phyloP scores from a whole-genome alignment of 2,113 vertebrate genomes.

The Apeltes quadracus region DNA sequence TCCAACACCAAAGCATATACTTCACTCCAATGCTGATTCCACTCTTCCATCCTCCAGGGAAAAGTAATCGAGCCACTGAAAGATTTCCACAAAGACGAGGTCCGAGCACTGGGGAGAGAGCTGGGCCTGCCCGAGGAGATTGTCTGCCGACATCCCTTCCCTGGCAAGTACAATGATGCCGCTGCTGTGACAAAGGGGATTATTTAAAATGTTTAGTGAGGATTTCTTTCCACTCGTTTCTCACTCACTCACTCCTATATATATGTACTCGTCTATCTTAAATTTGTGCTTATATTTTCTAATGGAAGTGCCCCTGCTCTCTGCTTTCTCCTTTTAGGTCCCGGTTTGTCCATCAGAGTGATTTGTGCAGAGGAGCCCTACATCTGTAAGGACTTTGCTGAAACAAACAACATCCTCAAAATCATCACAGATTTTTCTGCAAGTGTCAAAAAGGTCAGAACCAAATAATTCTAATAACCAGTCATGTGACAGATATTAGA shows the following conservation, averaged over 20 bases:
- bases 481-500: not conserved
- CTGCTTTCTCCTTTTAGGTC: conserved; percentile 79
- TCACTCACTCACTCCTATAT: not conserved
- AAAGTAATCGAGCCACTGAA: conserved; percentile 98
- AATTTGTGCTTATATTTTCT: not conserved
- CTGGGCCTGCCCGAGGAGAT: conserved; percentile 96
- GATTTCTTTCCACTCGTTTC: not conserved
- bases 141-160: conserved; percentile 95
- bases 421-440: conserved; percentile 98
- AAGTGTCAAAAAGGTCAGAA: conserved; percentile 94
- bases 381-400: conserved; percentile 96
- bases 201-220: not conserved
- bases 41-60: conserved; percentile 80
- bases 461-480: not conserved
- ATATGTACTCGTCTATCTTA: not conserved
- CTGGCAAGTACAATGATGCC: conserved; percentile 79
- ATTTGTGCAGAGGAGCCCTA: conserved; percentile 99
- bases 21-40: conserved; percentile 27
- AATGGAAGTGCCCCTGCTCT: not conserved
- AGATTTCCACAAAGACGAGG: conserved; percentile 99
- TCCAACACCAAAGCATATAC: not conserved
- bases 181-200: not conserved
- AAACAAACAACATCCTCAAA: conserved; percentile 99
- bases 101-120: conserved; percentile 92
- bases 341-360: conserved; percentile 95